These are phyloP conservation scores for Percopsis transmontana DNA, from an alignment of 2,113 vertebrate species.

Conservation along the genomic window DNA sequence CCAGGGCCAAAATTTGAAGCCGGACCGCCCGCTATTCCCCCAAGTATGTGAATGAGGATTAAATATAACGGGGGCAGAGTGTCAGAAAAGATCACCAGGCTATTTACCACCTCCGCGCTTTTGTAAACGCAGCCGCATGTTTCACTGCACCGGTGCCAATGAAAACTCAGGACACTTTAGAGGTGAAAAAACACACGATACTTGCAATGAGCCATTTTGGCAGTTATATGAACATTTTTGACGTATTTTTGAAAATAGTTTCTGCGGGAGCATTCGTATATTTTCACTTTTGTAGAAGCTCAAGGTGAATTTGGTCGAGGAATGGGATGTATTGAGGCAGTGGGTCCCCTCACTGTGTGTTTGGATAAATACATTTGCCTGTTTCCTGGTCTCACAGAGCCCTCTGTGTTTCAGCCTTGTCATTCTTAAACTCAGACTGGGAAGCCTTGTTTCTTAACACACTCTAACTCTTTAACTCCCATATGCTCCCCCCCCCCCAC, in stretches of 20 bases:
- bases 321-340: constrained; percentile 44
- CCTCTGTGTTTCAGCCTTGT: constrained; percentile 66
- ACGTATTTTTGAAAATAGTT: not conserved
- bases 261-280: no score
- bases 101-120: no score
- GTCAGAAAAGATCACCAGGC: no score
- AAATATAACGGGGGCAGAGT: no score
- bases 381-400: constrained; percentile 72
- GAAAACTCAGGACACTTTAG: no score
- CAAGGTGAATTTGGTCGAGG: constrained; percentile 29
- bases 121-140: no score
- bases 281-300: not conserved
- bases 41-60: no score
- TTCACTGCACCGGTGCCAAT: no score
- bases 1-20: no score
- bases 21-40: no score
- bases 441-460: constrained; percentile 29
- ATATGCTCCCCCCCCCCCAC: constrained; percentile 17
- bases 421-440: constrained; percentile 67
- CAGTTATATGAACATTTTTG: not conserved
- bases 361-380: constrained; percentile 74
- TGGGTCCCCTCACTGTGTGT: constrained; percentile 62
- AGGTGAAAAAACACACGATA: not conserved
- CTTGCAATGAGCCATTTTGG: not conserved
- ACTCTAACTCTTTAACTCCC: not conserved